phyloP scores from a whole-genome alignment of 2,797 vertebrate species.

The Enteromius paludinosus region DNA sequence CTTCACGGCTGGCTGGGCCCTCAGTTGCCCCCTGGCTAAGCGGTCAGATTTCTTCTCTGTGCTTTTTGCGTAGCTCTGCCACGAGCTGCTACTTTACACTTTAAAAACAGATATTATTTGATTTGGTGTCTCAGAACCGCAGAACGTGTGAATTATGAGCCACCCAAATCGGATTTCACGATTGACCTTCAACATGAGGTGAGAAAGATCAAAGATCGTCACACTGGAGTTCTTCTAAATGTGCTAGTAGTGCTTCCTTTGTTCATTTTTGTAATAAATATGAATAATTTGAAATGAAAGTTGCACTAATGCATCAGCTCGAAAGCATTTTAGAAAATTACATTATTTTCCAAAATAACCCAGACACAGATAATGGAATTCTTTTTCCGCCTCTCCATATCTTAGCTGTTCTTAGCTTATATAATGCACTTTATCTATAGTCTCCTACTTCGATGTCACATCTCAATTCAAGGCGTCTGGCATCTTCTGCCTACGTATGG shows the following conservation, averaged over 20 bases:
- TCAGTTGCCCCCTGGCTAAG: slow-evolving; percentile 84
- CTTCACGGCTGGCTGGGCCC: slow-evolving; percentile 89
- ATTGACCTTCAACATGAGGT: slow-evolving; percentile 95
- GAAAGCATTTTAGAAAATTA: slow-evolving; percentile 6
- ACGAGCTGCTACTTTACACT: neutral
- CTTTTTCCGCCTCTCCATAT: neutral
- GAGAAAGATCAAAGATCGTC: slow-evolving; percentile 30
- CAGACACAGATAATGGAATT: slow-evolving; percentile 3
- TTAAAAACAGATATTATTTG: neutral
- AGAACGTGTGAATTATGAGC: slow-evolving; percentile 80
- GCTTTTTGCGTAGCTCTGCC: neutral
- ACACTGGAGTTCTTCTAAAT: no score
- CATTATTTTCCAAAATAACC: neutral
- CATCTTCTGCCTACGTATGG: slow-evolving; percentile 5
- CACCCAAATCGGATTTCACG: slow-evolving; percentile 90
- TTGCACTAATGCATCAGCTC: neutral
- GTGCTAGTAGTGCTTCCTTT: no score
- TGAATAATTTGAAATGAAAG: neutral
- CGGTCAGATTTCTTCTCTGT: slow-evolving; percentile 77
- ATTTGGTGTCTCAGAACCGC: slow-evolving; percentile 80
- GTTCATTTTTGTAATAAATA: neutral
- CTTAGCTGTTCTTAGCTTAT: neutral
- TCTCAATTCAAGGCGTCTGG: neutral
- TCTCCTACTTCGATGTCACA: neutral
- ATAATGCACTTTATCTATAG: slow-evolving; percentile 7